Evolutionary conservation across 2,797 vertebrate genomes (phyloP).

Genomic region (Ficedula albicollis): DNA sequence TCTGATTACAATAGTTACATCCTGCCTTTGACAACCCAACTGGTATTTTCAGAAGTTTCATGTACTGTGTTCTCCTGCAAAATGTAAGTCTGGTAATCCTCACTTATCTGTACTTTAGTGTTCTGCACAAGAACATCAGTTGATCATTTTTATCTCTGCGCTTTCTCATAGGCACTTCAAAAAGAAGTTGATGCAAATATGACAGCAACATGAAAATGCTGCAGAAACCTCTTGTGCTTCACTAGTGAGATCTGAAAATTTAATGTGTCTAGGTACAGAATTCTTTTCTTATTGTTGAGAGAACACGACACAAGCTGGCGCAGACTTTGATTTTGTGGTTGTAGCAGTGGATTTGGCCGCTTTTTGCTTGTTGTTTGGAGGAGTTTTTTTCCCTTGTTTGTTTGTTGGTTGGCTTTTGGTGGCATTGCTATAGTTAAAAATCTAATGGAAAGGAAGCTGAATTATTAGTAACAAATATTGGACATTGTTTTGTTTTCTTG

Average conservation of each 20-base stretch:
- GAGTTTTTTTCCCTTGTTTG: fast-evolving
- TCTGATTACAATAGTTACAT: not conserved
- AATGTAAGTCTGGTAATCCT: not conserved
- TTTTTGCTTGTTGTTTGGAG: not conserved
- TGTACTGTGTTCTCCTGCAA: not conserved
- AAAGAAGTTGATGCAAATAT: not conserved
- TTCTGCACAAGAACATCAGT: not conserved
- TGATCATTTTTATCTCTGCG: not conserved
- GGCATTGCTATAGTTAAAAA: not conserved
- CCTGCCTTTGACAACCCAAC: not conserved
- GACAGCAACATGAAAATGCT: not conserved
- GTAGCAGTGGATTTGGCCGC: not conserved
- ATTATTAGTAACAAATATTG: not conserved
- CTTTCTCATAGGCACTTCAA: not conserved
- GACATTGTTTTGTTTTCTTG: not conserved
- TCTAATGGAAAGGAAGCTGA: not conserved
- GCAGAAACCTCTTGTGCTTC: not conserved
- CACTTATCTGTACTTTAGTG: not conserved
- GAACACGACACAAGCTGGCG: not conserved
- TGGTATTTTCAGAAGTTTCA: not conserved
- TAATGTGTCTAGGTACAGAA: not conserved
- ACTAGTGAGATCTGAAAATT: not conserved
- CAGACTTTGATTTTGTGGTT: not conserved
- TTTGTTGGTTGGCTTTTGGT: not conserved
- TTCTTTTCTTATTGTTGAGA: not conserved